Evolutionary conservation across 2,113 vertebrate species (phyloP).

Genomic region (Emydura subglobosa): DNA sequence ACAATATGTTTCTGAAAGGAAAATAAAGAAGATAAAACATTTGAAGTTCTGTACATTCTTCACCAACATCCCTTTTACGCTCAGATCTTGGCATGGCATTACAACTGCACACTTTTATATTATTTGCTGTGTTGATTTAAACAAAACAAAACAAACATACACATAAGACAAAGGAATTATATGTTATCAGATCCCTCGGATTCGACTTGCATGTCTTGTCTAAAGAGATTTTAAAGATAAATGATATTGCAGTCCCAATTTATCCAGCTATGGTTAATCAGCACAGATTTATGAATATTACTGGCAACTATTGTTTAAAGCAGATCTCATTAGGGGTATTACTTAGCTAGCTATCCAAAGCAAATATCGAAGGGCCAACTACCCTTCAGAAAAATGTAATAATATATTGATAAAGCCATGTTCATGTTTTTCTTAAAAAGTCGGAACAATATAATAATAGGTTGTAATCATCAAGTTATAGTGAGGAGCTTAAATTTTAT

Average conservation of each 20-base stretch:
- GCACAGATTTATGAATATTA: not conserved
- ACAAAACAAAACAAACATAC: conserved; percentile 32
- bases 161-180: not conserved
- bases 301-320: not conserved
- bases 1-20: conserved; percentile 30
- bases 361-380: not conserved
- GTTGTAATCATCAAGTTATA: not conserved
- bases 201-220: not conserved
- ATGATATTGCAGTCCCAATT: not conserved
- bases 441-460: not conserved
- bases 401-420: not conserved
- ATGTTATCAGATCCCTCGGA: not conserved
- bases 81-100: not conserved
- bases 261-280: not conserved
- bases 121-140: conserved; percentile 32
- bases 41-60: conserved; percentile 13
- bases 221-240: conserved; percentile 21
- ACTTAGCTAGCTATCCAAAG: not conserved
- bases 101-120: not conserved
- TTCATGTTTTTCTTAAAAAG: not conserved
- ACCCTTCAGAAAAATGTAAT: not conserved
- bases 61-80: accelerated
- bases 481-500: not conserved
- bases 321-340: not conserved
- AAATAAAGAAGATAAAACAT: conserved; percentile 22